phyloP scores from a whole-genome alignment of 92 coral and sea anemone genomes.

The Parazoanthus darwini region DNA sequence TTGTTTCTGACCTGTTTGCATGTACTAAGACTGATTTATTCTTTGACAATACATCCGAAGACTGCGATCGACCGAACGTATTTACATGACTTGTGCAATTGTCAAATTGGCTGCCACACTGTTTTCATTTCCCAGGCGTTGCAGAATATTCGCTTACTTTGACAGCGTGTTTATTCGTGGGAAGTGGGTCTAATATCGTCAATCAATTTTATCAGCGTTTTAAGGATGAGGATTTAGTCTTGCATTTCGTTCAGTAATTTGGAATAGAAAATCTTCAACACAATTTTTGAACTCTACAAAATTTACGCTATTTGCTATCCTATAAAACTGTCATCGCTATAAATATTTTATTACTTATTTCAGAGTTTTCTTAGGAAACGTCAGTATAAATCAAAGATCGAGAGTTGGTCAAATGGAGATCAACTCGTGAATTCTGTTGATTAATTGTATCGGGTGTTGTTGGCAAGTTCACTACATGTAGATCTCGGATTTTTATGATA shows the following conservation, averaged over 20 bases:
- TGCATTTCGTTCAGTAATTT: background rate
- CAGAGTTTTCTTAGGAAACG: background rate
- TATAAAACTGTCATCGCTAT: conserved; percentile 9
- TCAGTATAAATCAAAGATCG: conserved; percentile 2
- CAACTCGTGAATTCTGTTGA: background rate
- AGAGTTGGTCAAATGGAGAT: background rate
- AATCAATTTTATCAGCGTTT: background rate
- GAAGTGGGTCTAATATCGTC: conserved; percentile 7
- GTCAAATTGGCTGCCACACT: conserved; percentile 25
- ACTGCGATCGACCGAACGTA: background rate
- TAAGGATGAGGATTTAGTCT: background rate
- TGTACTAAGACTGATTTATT: background rate
- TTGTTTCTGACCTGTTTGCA: background rate
- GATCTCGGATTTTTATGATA: too few species aligned
- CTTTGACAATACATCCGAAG: background rate
- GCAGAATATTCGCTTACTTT: conserved; percentile 12
- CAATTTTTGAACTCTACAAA: conserved; percentile 6
- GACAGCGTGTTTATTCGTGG: background rate
- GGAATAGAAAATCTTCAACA: background rate
- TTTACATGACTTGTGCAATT: conserved; percentile 34
- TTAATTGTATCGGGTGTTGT: too few species aligned
- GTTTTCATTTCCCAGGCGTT: background rate
- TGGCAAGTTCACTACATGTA: too few species aligned
- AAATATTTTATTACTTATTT: conserved; percentile 15
- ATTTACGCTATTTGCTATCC: background rate